phyloP scores from a whole-genome alignment of 2,113 vertebrate genomes.

The Connochaetes taurinus region DNA sequence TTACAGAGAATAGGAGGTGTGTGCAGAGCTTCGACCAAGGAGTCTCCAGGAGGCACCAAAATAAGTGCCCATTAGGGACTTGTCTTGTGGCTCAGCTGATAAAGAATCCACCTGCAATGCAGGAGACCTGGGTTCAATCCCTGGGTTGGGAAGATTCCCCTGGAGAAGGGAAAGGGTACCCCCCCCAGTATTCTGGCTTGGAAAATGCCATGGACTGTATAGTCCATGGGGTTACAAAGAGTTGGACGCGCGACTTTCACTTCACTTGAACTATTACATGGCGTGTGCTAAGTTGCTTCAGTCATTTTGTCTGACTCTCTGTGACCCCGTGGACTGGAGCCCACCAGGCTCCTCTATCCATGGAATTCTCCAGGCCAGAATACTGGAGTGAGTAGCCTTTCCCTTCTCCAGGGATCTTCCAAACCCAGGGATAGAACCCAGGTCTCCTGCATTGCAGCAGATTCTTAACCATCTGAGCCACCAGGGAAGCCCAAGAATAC shows the following conservation, averaged over 20 bases:
- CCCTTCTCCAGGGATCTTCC: neutral
- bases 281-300: neutral
- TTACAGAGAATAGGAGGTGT: neutral
- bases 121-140: neutral
- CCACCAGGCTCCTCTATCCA: neutral
- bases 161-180: neutral
- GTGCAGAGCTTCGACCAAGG: neutral
- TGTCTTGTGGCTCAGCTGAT: neutral
- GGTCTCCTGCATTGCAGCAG: fast-evolving
- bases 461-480: neutral
- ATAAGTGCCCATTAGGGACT: neutral
- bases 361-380: neutral
- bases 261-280: neutral
- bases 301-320: neutral
- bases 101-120: neutral
- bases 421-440: neutral
- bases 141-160: neutral
- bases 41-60: neutral
- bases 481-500: neutral
- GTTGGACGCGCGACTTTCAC: neutral
- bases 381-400: neutral
- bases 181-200: neutral
- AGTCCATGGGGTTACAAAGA: neutral
- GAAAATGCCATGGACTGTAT: neutral
- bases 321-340: neutral